A percentile compares a stretch with the other conserved stretches of the same genome.
Conservation (phyloP, 2,797 vertebrate species). For the Sebastes vulpes region DNA sequence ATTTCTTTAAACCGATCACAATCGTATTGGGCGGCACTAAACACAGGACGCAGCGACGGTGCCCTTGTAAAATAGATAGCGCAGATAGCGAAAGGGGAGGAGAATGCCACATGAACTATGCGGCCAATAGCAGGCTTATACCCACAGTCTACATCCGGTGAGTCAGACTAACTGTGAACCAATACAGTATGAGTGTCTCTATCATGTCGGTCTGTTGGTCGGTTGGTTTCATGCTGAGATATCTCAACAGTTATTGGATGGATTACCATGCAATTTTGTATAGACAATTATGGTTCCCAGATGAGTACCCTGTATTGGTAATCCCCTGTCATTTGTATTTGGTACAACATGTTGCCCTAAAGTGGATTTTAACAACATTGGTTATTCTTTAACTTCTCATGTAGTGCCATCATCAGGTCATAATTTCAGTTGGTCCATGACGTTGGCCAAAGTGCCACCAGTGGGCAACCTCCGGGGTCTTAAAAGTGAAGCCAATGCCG, state of each 20-base stretch:
- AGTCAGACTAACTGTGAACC: not conserved
- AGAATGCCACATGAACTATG: not conserved
- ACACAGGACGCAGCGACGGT: no score
- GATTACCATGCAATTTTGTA: not conserved
- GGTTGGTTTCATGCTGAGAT: not conserved
- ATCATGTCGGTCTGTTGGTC: not conserved
- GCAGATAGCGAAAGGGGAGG: not conserved
- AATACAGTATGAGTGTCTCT: not conserved
- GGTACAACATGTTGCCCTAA: not conserved
- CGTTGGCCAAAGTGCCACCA: not conserved
- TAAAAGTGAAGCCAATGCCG: no score
- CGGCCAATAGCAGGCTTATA: no score
- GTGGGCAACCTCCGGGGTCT: no score
- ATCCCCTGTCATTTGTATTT: not conserved
- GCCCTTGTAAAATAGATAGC: not conserved
- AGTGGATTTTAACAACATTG: not conserved
- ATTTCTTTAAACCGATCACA: not conserved
- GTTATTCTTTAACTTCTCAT: not conserved
- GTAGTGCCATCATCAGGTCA: not conserved
- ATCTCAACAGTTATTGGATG: not conserved
- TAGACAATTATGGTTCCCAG: not conserved
- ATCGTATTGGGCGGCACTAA: not conserved
- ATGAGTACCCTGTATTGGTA: not conserved
- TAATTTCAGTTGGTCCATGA: not conserved
- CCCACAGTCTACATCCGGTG: no score